These are phyloP conservation scores for Aphelocoma californica DNA, from an alignment of 2,797 vertebrate species.

Conservation along the genomic window DNA sequence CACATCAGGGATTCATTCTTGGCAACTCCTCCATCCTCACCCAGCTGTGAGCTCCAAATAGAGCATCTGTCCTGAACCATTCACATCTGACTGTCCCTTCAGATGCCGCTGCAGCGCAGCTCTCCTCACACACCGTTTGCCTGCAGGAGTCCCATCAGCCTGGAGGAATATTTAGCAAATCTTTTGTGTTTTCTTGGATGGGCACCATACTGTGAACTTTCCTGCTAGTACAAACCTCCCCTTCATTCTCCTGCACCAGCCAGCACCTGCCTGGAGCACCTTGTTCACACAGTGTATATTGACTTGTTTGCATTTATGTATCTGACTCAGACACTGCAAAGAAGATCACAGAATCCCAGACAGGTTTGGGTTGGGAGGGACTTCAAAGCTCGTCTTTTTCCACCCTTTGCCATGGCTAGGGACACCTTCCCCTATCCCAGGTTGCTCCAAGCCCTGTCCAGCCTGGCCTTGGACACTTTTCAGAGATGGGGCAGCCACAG, in stretches of 20 bases:
- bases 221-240: neutral
- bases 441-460: neutral
- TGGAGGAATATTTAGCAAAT: neutral
- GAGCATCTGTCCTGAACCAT: neutral
- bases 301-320: neutral
- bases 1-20: neutral
- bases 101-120: neutral
- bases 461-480: neutral
- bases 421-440: neutral
- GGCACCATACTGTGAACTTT: neutral
- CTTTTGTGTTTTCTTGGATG: neutral
- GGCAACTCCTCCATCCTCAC: neutral
- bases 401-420: neutral
- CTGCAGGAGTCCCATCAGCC: neutral
- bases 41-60: neutral
- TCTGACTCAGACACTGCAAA: neutral
- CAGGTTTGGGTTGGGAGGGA: neutral
- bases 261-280: neutral
- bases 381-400: neutral
- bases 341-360: neutral
- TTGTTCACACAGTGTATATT: neutral
- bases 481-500: neutral
- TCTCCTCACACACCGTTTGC: neutral
- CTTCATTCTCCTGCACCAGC: neutral
- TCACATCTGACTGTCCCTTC: fast-evolving